Conservation (phyloP, 1,140 invertebrate genomes). For the Trichomalopsis sarcophagae region DNA sequence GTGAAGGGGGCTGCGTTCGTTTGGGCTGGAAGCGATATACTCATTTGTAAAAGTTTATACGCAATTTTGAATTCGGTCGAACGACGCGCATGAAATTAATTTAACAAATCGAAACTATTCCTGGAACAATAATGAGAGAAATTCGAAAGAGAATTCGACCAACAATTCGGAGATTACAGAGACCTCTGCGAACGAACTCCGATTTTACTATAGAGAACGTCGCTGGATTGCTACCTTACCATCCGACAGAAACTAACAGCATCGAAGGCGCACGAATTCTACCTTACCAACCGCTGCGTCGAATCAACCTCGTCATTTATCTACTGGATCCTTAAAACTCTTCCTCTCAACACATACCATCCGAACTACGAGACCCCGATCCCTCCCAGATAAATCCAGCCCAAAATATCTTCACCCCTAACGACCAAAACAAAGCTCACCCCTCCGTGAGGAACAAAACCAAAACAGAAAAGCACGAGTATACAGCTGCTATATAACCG, state of each 20-base stretch:
- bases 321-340: background rate
- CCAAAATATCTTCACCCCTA: too few relatives aligned
- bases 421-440: background rate
- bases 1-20: background rate
- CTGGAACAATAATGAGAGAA: too few relatives aligned
- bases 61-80: too few relatives aligned
- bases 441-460: background rate
- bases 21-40: too few relatives aligned
- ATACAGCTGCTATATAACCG: background rate
- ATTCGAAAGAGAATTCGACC: too few relatives aligned
- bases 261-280: background rate
- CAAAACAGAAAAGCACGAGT: background rate
- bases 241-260: background rate
- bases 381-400: too few relatives aligned
- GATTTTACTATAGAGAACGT: background rate
- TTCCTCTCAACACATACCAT: too few relatives aligned
- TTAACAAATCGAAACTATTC: too few relatives aligned
- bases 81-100: too few relatives aligned
- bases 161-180: background rate
- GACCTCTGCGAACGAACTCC: background rate
- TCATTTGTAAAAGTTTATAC: too few relatives aligned
- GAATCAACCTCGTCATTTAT: background rate
- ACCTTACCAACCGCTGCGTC: background rate
- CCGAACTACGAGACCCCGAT: too few relatives aligned
- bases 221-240: constrained; percentile 10